phyloP scores from a whole-genome alignment of 2,113 vertebrate genomes.

The Thinocorus orbignyianus region DNA sequence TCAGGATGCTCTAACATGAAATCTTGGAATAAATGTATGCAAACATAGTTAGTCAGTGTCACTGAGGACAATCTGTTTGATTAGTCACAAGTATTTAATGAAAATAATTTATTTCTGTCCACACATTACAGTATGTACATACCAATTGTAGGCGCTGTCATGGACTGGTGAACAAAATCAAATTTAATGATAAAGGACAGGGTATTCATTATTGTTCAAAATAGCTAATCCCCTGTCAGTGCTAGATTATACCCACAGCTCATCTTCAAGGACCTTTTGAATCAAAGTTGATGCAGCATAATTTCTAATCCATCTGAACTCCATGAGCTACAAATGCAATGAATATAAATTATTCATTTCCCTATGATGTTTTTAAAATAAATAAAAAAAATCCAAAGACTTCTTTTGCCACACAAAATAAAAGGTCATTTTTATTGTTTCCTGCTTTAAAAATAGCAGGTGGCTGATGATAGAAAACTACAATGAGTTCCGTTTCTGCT shows the following conservation, averaged over 20 bases:
- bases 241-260: not conserved
- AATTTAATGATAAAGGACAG: not conserved
- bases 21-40: not conserved
- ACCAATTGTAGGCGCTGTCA: not conserved
- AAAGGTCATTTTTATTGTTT: constrained; percentile 42
- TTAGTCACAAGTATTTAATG: not conserved
- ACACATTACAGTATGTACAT: not conserved
- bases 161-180: not conserved
- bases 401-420: constrained; percentile 37
- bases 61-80: constrained; percentile 8
- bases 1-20: not conserved
- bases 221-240: not conserved
- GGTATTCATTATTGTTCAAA: not conserved
- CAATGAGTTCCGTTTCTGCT: not conserved
- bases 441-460: constrained; percentile 20
- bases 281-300: not conserved
- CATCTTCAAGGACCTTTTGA: constrained; percentile 13
- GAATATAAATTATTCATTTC: not conserved
- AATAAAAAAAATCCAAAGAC: not conserved
- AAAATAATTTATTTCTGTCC: constrained; percentile 23
- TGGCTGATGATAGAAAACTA: not conserved
- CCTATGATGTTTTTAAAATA: not conserved
- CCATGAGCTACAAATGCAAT: not conserved
- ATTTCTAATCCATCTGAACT: not conserved
- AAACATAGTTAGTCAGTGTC: not conserved